These are phyloP conservation scores for Ameiurus melas DNA, from an alignment of 2,113 vertebrate genomes.

Conservation along the genomic window DNA sequence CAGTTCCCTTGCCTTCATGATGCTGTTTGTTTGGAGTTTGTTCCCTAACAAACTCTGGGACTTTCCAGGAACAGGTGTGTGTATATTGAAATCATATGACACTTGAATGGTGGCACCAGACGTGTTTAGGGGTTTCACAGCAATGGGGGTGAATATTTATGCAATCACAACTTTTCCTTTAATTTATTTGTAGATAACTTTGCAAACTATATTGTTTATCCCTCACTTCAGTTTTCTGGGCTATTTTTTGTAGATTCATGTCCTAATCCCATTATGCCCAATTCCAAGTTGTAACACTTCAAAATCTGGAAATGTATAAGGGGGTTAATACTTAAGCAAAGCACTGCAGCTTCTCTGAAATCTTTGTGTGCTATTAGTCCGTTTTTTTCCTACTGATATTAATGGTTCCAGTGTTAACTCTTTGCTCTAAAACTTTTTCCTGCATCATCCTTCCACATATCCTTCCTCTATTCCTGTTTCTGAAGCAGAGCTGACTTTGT, in stretches of 20 bases:
- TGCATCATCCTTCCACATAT: neutral
- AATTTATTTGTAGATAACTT: neutral
- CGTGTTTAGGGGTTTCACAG: neutral
- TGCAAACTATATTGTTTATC: neutral
- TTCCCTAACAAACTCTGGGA: no score
- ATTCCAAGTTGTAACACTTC: neutral
- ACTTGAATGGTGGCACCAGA: neutral
- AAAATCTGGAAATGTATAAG: neutral
- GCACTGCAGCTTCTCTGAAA: neutral
- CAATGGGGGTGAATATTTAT: neutral
- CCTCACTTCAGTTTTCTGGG: neutral
- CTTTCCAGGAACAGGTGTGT: no score
- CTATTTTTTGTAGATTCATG: neutral
- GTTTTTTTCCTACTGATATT: neutral
- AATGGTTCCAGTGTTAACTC: neutral
- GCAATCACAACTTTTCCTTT: neutral
- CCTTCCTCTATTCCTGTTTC: constrained; percentile 45
- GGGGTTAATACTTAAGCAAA: neutral
- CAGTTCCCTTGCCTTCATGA: neutral
- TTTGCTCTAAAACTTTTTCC: neutral
- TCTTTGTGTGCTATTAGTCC: neutral
- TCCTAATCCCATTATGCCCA: neutral
- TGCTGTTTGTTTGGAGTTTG: neutral
- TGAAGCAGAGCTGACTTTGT: constrained; percentile 53
- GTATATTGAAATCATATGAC: neutral